phyloP scores from a whole-genome alignment of 2,113 vertebrate genomes.

The Ictidomys tridecemlineatus region DNA sequence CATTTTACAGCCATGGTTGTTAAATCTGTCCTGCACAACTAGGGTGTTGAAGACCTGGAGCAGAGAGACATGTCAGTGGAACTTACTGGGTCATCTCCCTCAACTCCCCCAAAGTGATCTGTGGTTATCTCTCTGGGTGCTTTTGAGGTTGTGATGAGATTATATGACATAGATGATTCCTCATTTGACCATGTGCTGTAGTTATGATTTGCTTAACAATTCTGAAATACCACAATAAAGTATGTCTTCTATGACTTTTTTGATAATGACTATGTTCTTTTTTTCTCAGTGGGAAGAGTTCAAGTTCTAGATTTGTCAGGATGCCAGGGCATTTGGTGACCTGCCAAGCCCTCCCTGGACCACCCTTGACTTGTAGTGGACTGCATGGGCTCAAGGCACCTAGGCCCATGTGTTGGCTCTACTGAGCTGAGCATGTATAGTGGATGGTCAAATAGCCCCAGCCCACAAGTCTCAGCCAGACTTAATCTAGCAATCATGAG shows the following conservation, averaged over 20 bases:
- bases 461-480: neutral
- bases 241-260: neutral
- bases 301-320: neutral
- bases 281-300: neutral
- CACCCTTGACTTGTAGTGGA: neutral
- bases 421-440: neutral
- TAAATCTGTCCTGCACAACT: no score
- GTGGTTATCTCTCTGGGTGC: no score
- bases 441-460: no score
- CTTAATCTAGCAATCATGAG: neutral
- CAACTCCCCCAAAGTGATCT: no score
- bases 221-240: constrained; percentile 50
- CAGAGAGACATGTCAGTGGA: no score
- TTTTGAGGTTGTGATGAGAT: no score
- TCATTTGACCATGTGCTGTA: no score
- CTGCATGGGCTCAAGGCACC: no score
- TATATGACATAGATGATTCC: no score
- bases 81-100: no score
- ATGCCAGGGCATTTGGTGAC: neutral
- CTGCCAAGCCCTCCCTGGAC: neutral
- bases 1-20: no score
- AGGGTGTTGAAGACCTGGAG: no score
- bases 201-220: neutral
- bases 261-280: neutral
- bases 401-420: neutral